These are phyloP conservation scores for Rattus rattus DNA, from an alignment of 2,113 vertebrate species.

Conservation along the genomic window DNA sequence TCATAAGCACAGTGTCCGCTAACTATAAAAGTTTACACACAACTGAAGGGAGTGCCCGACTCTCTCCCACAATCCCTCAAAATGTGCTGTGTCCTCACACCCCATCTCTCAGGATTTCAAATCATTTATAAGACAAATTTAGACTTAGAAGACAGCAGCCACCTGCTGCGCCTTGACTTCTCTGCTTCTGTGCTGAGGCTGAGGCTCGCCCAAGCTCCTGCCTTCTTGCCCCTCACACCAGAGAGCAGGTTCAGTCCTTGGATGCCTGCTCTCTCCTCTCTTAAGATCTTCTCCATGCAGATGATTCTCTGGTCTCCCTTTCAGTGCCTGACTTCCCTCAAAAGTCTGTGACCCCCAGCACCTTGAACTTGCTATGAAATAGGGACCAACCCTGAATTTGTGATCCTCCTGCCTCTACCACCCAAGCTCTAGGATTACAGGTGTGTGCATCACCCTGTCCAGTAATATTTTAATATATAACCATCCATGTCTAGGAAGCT, in stretches of 20 bases:
- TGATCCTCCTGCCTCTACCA: not conserved
- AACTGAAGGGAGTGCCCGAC: not conserved
- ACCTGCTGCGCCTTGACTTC: not conserved
- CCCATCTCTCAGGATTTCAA: not conserved
- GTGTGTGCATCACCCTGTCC: not conserved
- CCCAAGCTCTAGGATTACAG: not conserved
- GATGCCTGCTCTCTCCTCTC: not conserved
- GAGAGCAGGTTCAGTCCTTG: not conserved
- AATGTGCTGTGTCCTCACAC: not conserved
- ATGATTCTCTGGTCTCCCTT: not conserved
- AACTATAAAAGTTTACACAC: not conserved
- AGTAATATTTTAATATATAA: not conserved
- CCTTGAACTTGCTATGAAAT: not conserved
- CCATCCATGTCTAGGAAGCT: not conserved
- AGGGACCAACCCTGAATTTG: not conserved
- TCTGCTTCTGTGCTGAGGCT: not conserved
- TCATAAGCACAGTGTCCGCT: not conserved
- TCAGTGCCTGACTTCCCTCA: not conserved
- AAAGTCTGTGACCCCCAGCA: not conserved
- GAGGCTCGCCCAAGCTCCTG: not conserved
- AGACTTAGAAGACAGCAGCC: not conserved
- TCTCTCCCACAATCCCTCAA: not conserved
- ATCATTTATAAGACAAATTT: not conserved
- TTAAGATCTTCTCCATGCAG: not conserved
- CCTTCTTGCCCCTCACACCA: not conserved